Percentiles rank a stretch among this genome's conserved stretches.
Evolutionary conservation across 2,797 vertebrate genomes (phyloP).

Genomic region (Falco biarmicus): DNA sequence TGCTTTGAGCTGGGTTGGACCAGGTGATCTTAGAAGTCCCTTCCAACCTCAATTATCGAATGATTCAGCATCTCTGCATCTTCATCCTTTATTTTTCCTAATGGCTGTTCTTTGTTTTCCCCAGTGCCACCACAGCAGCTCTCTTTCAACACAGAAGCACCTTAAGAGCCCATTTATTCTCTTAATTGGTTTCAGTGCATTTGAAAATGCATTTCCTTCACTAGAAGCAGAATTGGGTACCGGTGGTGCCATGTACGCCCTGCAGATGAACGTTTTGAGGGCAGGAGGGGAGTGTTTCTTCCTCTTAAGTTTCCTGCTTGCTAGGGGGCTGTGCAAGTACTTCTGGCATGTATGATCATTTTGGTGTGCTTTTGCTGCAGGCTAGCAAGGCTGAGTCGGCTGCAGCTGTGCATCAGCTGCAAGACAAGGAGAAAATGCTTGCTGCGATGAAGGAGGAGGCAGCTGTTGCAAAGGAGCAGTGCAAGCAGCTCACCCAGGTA

Average conservation of each 20-base stretch:
- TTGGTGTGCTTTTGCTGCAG: conserved; percentile 67
- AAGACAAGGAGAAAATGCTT: conserved; percentile 90
- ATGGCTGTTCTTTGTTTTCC: background rate
- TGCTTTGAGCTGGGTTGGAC: background rate
- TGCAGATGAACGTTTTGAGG: accelerated
- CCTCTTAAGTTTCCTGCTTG: background rate
- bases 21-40: background rate
- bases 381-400: conserved; percentile 85
- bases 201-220: conserved; percentile 29
- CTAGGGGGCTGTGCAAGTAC: background rate
- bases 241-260: accelerated
- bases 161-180: conserved; percentile 48
- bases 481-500: conserved; percentile 95
- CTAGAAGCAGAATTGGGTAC: background rate
- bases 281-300: background rate
- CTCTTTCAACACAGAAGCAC: background rate
- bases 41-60: background rate
- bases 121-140: background rate
- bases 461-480: conserved; percentile 91
- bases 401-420: conserved; percentile 82
- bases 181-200: background rate
- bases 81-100: background rate
- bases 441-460: conserved; percentile 88
- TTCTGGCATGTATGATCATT: background rate
- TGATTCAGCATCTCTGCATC: background rate